Conservation (phyloP, 2,113 vertebrate species). For the Brachionichthys hirsutus region DNA sequence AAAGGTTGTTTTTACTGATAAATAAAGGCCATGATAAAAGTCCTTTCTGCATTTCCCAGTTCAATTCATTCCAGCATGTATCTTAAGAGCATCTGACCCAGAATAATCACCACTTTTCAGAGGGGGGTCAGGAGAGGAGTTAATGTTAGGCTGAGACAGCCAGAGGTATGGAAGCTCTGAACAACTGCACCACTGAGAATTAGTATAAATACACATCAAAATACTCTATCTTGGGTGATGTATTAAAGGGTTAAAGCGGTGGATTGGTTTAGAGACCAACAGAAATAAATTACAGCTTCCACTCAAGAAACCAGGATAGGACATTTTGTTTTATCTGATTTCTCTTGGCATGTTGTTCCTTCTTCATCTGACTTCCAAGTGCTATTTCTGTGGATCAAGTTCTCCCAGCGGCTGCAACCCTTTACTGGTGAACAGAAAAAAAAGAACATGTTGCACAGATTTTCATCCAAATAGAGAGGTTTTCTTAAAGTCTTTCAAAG, state of each 20-base stretch:
- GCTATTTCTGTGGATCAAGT: neutral
- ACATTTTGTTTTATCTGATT: neutral
- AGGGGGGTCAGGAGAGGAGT: slow-evolving; percentile 54
- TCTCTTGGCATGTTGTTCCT: neutral
- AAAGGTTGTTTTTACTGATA: slow-evolving; percentile 28
- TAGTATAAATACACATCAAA: neutral
- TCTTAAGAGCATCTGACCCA: slow-evolving; percentile 69
- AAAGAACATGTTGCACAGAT: neutral
- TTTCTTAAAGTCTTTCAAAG: too few species aligned
- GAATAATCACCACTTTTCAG: slow-evolving; percentile 65
- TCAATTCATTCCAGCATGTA: slow-evolving; percentile 57
- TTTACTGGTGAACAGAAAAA: neutral
- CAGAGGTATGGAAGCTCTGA: slow-evolving; percentile 40
- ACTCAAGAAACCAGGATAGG: neutral
- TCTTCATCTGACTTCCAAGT: neutral
- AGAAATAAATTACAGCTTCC: neutral
- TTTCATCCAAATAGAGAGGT: too few species aligned
- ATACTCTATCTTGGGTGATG: neutral
- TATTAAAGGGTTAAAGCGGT: neutral
- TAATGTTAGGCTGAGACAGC: slow-evolving; percentile 35
- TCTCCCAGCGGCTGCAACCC: neutral
- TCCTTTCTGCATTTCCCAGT: slow-evolving; percentile 51
- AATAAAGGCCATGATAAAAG: slow-evolving; percentile 48
- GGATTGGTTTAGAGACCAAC: neutral
- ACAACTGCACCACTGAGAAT: slow-evolving; percentile 20